phyloP scores from a whole-genome alignment of 2,113 vertebrate genomes.

The Oncorhynchus clarkii region DNA sequence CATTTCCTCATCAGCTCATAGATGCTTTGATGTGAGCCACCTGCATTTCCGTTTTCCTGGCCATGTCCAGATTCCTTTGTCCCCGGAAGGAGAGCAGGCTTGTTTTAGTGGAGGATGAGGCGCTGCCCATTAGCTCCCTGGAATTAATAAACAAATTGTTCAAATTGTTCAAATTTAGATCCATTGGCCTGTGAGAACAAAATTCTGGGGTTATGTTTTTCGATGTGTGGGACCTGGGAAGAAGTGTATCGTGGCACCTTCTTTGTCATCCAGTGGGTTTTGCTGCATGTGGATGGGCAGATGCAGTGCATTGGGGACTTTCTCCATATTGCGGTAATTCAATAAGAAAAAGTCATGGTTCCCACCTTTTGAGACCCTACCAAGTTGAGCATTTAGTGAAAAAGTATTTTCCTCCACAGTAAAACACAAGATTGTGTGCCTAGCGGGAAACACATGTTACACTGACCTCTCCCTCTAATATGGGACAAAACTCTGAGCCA shows the following conservation, averaged over 20 bases:
- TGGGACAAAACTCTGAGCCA: neutral
- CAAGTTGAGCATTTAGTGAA: too few relatives aligned
- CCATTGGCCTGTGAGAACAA: neutral
- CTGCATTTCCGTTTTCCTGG: slow-evolving; percentile 18
- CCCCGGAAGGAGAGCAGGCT: neutral
- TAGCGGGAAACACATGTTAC: neutral
- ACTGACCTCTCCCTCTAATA: slow-evolving; percentile 12
- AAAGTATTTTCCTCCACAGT: neutral
- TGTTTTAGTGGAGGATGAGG: slow-evolving; percentile 14
- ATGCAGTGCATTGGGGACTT: too few relatives aligned
- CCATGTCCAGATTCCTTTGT: slow-evolving; percentile 7
- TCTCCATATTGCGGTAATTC: too few relatives aligned
- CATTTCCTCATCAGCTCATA: slow-evolving; percentile 32
- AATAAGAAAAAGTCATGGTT: too few relatives aligned
- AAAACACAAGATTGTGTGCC: neutral
- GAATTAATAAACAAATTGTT: slow-evolving; percentile 1
- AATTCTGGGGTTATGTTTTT: neutral
- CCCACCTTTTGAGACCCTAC: neutral
- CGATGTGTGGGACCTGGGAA: too few relatives aligned
- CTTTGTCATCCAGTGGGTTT: too few relatives aligned
- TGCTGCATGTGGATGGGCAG: too few relatives aligned
- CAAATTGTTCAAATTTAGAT: neutral
- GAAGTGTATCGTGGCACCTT: too few relatives aligned
- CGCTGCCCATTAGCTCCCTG: neutral
- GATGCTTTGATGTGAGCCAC: slow-evolving; percentile 26